Percentiles rank a stretch among this genome's conserved stretches.
These are phyloP conservation scores for Meriones psammophilus DNA, from an alignment of 2,797 vertebrate species.

Conservation along the genomic window DNA sequence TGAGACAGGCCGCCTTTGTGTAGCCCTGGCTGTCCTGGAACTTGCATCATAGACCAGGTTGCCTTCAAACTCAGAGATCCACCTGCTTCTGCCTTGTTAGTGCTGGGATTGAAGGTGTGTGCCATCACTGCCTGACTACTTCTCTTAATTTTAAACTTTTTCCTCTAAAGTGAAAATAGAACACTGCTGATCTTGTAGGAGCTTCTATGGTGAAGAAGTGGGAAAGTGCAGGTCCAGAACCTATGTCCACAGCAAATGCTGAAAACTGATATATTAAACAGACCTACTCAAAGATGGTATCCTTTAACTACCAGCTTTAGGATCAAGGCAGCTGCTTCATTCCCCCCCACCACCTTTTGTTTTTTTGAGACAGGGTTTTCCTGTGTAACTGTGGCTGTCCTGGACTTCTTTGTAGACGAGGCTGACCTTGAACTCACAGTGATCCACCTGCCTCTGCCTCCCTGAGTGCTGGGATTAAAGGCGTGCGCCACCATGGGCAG, in stretches of 20 bases:
- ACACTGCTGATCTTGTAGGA: not conserved
- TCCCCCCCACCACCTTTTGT: too few species aligned
- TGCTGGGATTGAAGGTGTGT: not conserved
- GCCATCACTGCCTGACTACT: not conserved
- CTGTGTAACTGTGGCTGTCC: too few species aligned
- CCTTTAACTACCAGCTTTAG: conserved; percentile 3
- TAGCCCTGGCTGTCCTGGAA: not conserved
- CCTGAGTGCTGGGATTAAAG: too few species aligned
- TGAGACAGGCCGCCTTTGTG: not conserved
- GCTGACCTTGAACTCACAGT: too few species aligned
- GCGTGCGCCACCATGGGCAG: too few species aligned
- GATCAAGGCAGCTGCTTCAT: not conserved
- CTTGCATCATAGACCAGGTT: not conserved
- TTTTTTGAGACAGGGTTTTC: too few species aligned
- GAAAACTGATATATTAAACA: not conserved
- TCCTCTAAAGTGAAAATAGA: not conserved
- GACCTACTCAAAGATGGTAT: not conserved
- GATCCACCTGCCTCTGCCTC: too few species aligned
- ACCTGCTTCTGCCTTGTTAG: not conserved
- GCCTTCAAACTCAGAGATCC: not conserved
- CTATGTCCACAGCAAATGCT: not conserved
- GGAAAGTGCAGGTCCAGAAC: conserved; percentile 5
- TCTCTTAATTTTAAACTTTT: conserved; percentile 25
- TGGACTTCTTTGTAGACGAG: too few species aligned
- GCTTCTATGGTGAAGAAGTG: conserved; percentile 25